Evolutionary conservation across 2,888 invertebrate genomes (phyloP).

Genomic region (Neoascia interrupta): DNA sequence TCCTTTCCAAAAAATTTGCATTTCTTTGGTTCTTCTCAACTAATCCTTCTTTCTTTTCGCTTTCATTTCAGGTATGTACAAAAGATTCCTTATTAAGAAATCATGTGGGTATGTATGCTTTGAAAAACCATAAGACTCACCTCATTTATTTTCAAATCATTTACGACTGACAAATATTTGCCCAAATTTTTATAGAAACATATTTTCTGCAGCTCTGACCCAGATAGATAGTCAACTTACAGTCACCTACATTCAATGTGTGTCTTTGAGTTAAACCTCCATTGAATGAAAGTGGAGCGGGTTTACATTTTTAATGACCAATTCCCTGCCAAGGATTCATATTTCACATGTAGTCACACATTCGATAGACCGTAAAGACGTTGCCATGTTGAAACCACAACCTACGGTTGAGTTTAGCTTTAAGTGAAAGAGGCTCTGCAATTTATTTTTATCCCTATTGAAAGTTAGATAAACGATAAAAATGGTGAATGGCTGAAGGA

Average conservation of each 20-base stretch:
- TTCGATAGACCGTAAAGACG: constrained; percentile 11
- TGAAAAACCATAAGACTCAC: no score
- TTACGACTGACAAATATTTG: constrained; percentile 44
- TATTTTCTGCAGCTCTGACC: constrained; percentile 12
- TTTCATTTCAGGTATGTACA: constrained; percentile 47
- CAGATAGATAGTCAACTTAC: constrained; percentile 58
- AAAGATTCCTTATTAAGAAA: not conserved
- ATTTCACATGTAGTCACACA: constrained; percentile 1
- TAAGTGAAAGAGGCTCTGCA: no score
- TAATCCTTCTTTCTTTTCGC: constrained; percentile 4
- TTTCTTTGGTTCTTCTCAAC: no score
- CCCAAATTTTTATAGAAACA: not conserved
- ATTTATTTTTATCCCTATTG: not conserved
- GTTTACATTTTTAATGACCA: constrained; percentile 61
- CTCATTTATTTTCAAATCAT: not conserved
- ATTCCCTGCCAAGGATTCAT: constrained; percentile 41
- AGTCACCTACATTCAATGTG: constrained; percentile 53
- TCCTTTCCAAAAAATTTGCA: no score
- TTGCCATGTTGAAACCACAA: constrained; percentile 21
- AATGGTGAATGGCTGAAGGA: constrained; percentile 35
- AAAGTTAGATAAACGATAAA: not conserved
- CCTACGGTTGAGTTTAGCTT: no score
- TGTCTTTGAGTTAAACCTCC: constrained; percentile 9
- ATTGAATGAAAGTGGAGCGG: constrained; percentile 37
- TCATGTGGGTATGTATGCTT: no score